Base-by-base conservation (phyloP, 1,140 invertebrate genomes). In the Metopolophium dirhodum region DNA sequence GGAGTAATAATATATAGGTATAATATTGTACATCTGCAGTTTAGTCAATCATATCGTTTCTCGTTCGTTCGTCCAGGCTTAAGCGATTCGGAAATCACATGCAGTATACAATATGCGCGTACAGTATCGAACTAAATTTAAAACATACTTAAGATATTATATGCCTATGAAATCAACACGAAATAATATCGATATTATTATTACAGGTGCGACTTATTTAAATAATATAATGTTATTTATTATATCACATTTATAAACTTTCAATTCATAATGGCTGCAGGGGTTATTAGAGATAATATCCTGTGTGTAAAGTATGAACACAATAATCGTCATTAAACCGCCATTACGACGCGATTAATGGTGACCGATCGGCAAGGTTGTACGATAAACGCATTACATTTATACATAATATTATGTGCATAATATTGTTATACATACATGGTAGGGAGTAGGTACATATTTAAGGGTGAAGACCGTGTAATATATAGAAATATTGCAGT, bases 301-400 rank as follows among this genome's bases (percentile, higher is more conserved):
- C 37, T 51, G 68, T 8, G 47, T 51, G 51, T 51, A 91, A 54
- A 54, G n/a, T 51, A 83, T 51, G 83, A 54, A 54, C 82, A 91
- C 45, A 82, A 91, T 47, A 47, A 91, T 91, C 30, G 90, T 91
- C 90, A 30, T 91, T 91, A 83, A 91, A 91, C 37, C 45, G 90
- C 49, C 90, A 91, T 91, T 91, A 91, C 30, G 41, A 49, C 30
- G 41, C 47, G 30, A 35, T 91, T 91, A 90, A 77, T 87, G 35
- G 45, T 41, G 30, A 51, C 18, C 7, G 45, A 77, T 37, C 61
- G 90, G 45, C 90, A 91, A 91, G 90, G 90, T 91, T 91, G 26
- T n/a, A 7, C 30, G n/a, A 91, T 91, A 91, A 77, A 91, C 26
- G 23, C 23, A 47, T 91, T 68, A 47, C 61, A 68, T 91, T 45